Evolutionary conservation across 2,888 invertebrate species (phyloP).

Genomic region (Dione vanillae): DNA sequence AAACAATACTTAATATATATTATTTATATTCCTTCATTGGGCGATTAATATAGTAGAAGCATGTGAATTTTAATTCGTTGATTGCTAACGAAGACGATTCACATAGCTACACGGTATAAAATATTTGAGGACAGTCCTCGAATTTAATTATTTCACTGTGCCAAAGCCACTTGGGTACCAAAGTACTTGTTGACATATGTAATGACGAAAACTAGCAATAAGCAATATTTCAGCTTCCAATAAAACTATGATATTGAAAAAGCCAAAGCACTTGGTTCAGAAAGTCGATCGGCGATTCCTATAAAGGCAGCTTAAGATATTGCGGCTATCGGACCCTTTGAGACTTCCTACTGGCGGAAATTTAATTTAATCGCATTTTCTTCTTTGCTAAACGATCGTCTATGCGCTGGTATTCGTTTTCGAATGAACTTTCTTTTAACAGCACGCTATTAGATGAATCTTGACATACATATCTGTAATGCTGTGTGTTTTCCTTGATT

Average conservation of each 20-base stretch:
- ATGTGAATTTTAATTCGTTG: too few species aligned
- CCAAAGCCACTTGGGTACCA: too few species aligned
- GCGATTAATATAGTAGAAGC: too few species aligned
- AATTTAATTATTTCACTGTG: neutral
- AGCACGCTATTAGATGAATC: conserved; percentile 43
- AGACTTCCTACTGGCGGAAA: conserved; percentile 74
- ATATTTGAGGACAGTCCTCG: neutral
- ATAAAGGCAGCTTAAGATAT: conserved; percentile 72
- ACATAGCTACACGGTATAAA: neutral
- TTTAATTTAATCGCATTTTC: conserved; percentile 81
- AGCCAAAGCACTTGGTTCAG: conserved; percentile 44
- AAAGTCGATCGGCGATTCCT: conserved; percentile 61
- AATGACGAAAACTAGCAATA: conserved; percentile 3
- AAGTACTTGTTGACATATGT: neutral
- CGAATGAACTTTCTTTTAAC: conserved; percentile 56
- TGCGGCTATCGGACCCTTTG: conserved; percentile 78
- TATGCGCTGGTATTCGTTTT: conserved; percentile 62
- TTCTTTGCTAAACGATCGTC: conserved; percentile 67
- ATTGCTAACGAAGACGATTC: too few species aligned
- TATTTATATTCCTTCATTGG: too few species aligned
- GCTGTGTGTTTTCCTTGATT: conserved; percentile 1
- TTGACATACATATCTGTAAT: conserved; percentile 40
- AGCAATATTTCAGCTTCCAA: conserved; percentile 30
- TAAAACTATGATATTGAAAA: conserved; percentile 37
- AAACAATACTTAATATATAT: too few species aligned